A percentile compares a stretch with the other conserved stretches of the same genome.
Evolutionary conservation across 2,888 invertebrate genomes (phyloP).

Genomic region (Cremastinae sp.): DNA sequence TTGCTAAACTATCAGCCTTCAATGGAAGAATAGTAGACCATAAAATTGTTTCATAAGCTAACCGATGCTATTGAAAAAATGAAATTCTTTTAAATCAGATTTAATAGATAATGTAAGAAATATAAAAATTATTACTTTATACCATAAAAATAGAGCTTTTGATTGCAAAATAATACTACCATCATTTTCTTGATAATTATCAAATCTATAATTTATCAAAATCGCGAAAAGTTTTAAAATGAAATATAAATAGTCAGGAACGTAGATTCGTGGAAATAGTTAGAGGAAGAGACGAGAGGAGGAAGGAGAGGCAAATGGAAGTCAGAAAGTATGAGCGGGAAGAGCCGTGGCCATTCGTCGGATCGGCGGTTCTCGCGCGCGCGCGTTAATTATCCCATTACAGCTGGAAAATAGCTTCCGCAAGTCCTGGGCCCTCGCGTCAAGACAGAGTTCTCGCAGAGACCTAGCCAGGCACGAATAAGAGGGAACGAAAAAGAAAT

Average conservation of each 20-base stretch:
- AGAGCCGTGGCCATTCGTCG: conserved; percentile 68
- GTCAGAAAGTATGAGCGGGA: conserved; percentile 12
- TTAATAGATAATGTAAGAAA: no score
- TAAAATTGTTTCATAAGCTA: no score
- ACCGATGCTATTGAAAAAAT: no score
- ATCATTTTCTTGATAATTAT: no score
- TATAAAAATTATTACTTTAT: no score
- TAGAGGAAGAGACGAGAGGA: conserved; percentile 36
- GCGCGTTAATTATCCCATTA: conserved; percentile 77
- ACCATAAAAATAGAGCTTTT: no score
- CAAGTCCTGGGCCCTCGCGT: conserved; percentile 62
- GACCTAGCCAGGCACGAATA: conserved; percentile 43
- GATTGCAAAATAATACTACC: no score
- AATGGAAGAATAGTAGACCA: no score
- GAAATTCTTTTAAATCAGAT: no score
- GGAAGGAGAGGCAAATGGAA: conserved; percentile 50
- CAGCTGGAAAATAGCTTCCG: conserved; percentile 78
- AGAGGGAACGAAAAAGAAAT: conserved; percentile 36
- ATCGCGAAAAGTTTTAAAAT: background rate
- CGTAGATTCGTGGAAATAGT: conserved; percentile 36
- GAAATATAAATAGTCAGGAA: background rate
- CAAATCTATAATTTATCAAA: no score
- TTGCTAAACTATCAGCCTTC: no score
- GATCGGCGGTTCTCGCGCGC: conserved; percentile 74
- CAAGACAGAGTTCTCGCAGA: conserved; percentile 60